Conservation (phyloP, 2,113 vertebrate species). For the Nycticebus coucang region DNA sequence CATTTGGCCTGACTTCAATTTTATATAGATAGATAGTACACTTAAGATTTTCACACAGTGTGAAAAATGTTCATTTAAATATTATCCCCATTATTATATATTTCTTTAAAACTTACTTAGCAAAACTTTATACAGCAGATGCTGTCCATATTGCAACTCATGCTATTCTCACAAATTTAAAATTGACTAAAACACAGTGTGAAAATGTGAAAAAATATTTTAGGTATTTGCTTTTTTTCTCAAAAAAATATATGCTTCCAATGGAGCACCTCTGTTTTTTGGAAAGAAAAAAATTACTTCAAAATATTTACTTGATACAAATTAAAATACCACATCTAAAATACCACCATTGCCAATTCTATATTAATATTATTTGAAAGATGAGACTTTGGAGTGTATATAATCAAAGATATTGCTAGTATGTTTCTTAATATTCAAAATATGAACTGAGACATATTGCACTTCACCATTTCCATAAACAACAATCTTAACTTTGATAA, state of each 20-base stretch:
- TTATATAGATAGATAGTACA: too few species aligned
- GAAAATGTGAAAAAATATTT: conserved; percentile 24
- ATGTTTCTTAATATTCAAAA: conserved; percentile 30
- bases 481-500: background rate
- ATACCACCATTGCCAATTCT: background rate
- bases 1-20: conserved; percentile 10
- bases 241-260: background rate
- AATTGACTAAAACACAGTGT: conserved; percentile 20
- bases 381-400: background rate
- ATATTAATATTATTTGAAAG: conserved; percentile 11
- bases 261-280: background rate
- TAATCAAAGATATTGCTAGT: background rate
- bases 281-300: background rate
- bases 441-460: background rate
- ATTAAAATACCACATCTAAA: background rate
- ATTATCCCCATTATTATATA: background rate
- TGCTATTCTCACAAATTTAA: conserved; percentile 9
- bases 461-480: conserved; percentile 11
- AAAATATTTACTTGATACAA: conserved; percentile 33
- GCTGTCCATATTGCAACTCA: background rate
- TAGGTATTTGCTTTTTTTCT: background rate
- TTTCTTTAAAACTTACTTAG: conserved; percentile 1
- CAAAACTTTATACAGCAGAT: background rate
- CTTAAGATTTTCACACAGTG: background rate
- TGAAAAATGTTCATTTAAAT: background rate